Conservation (phyloP, 1,140 invertebrate species). For the Sarcophaga bullata region DNA sequence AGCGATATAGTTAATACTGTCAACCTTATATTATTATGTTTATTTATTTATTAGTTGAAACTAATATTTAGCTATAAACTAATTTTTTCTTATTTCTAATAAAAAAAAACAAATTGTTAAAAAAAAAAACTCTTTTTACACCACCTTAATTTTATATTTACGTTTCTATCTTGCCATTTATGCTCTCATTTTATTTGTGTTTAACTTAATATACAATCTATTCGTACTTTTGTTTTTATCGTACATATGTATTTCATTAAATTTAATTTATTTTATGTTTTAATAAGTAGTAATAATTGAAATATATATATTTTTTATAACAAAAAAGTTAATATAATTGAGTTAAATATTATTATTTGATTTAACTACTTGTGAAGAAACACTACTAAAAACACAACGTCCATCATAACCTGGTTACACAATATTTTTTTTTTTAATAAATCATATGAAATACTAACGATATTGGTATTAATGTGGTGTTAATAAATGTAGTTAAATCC, state of each 20-base stretch:
- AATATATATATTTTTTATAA: neutral
- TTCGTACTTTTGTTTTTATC: no score
- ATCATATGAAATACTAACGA: neutral
- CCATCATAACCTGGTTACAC: no score
- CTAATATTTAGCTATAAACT: no score
- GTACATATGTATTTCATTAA: neutral
- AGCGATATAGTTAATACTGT: no score
- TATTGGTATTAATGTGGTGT: neutral
- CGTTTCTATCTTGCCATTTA: neutral
- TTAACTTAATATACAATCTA: neutral
- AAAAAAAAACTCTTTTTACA: no score
- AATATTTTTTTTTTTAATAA: no score
- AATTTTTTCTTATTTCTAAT: no score
- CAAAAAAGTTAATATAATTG: neutral
- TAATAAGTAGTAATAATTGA: neutral
- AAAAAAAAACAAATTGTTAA: no score
- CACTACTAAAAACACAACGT: neutral
- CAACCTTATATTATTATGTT: no score
- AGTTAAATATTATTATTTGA: neutral
- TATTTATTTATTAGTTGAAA: no score
- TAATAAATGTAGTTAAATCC: neutral
- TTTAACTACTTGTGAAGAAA: neutral
- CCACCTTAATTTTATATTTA: no score
- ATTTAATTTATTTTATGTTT: constrained; percentile 6
- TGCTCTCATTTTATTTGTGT: neutral